Percentiles rank a stretch among this genome's conserved stretches.
phyloP scores from a whole-genome alignment of 2,888 invertebrate genomes.

The Drosophila cyrtoloma region DNA sequence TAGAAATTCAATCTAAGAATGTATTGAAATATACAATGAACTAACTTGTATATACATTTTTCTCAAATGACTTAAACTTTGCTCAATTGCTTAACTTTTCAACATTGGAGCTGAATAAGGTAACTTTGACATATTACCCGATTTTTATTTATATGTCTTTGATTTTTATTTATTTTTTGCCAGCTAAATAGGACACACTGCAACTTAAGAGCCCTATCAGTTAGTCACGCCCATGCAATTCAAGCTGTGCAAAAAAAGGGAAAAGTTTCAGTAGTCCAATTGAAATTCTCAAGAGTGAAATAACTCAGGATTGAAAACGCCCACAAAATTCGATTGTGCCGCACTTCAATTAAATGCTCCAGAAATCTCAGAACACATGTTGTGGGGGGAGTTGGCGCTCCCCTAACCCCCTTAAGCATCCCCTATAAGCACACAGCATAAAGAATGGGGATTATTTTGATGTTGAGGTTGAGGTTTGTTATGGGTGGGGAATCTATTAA shows the following conservation, averaged over 20 bases:
- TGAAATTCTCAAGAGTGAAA: conserved; percentile 70
- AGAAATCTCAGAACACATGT: conserved; percentile 71
- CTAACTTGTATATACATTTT: not conserved
- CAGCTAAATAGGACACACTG: conserved; percentile 29
- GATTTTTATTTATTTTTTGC: conserved; percentile 21
- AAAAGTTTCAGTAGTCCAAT: conserved; percentile 47
- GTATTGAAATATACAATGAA: not conserved
- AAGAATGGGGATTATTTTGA: conserved; percentile 10
- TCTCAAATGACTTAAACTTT: not conserved
- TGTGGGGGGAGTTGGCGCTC: conserved; percentile 12
- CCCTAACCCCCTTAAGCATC: not conserved
- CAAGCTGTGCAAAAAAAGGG: not conserved
- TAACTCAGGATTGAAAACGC: conserved; percentile 60
- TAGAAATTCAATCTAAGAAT: not conserved
- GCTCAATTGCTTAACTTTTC: not conserved
- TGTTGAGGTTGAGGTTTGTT: not conserved
- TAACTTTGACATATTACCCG: conserved; percentile 42
- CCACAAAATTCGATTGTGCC: conserved; percentile 57
- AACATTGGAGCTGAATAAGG: not conserved
- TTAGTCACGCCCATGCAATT: conserved; percentile 53
- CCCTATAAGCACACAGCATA: conserved; percentile 3
- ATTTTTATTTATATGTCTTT: not conserved
- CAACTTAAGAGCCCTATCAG: conserved; percentile 55
- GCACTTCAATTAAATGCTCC: conserved; percentile 70
- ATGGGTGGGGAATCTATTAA: conserved; percentile 66